Base-by-base conservation (phyloP, 2,888 invertebrate genomes). In the Cyclophora punctaria region DNA sequence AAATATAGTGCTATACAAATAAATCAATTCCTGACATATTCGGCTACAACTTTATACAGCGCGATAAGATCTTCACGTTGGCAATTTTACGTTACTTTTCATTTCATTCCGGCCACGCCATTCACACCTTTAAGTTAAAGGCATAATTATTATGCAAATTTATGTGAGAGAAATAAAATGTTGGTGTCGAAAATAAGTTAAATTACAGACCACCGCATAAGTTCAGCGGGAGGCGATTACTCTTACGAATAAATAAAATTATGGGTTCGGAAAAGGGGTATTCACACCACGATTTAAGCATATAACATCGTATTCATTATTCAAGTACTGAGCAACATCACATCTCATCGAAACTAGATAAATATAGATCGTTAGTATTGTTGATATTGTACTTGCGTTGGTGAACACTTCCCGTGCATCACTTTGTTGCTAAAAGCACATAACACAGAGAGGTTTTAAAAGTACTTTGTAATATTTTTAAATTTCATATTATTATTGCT, bases 201-300 rank as follows among this genome's bases (percentile, higher is more conserved):
- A 75, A 73, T 73, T 69, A 61, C 64, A 55, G 75, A 72, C 75
- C 75, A 76, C 80, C 80, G 64, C 73, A 78, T 68, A 78, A 67
- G 73, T 67, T 57, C 58, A 58, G 56, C 45, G 50, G 58, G 58
- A 60, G 60, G 68, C 61, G 65, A 70, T 73, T 71, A 72, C 66
- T 65, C 66, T 46, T 57, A 64, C 66, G 68, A 67, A 66, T 75
- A 74, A 74, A 75, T 73, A 70, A 73, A 70, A 76, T 74, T 74
- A 37, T 5, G 5, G 37, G 37, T 37, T 37, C 4, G 37, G 4
- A 20, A 20, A 20, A 20, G 20, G 2, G 1, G 20, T 20, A 20
- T 20, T 20, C 20, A 20, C 20, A 20, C 20, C 20, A 20, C 20
- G 20, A 20, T 20, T 20, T 20, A 20, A 20, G 20, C 20, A 20